Evolutionary conservation across 2,888 invertebrate species (phyloP).

Genomic region (Folsomia candida): DNA sequence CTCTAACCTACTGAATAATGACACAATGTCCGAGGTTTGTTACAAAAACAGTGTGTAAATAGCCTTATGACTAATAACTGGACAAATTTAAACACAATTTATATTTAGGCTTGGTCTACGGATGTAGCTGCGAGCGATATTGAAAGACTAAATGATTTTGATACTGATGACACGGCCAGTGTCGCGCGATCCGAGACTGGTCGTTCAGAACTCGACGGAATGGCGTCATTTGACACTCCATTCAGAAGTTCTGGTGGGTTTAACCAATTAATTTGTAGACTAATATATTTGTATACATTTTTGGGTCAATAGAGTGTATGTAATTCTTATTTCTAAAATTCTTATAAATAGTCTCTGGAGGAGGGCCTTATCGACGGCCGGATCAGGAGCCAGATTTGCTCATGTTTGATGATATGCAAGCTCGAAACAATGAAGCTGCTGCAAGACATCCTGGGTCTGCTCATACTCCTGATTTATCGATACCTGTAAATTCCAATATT

Average conservation of each 20-base stretch:
- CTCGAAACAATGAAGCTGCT: conserved; percentile 29
- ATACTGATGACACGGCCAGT: conserved; percentile 66
- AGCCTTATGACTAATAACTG: conserved; percentile 76
- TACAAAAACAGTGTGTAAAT: neutral
- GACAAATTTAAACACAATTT: no score
- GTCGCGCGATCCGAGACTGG: conserved; percentile 71
- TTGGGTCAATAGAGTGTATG: neutral
- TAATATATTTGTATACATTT: neutral
- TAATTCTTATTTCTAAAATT: neutral
- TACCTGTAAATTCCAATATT: conserved; percentile 9
- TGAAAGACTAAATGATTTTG: conserved; percentile 82
- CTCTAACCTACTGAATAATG: conserved; percentile 27
- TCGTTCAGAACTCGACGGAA: conserved; percentile 57
- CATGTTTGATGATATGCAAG: conserved; percentile 43
- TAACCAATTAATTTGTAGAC: neutral
- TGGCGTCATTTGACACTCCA: conserved; percentile 45
- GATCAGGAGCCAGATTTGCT: conserved; percentile 45
- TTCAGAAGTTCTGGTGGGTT: conserved; percentile 42
- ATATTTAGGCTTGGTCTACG: conserved; percentile 87
- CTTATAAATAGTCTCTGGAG: conserved; percentile 35
- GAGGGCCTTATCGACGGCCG: conserved; percentile 36
- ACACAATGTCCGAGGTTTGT: conserved; percentile 36
- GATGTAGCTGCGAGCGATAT: conserved; percentile 93
- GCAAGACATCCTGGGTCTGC: conserved; percentile 24
- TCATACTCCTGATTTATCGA: conserved; percentile 20